These are phyloP conservation scores for Cheilosia impressa DNA, from an alignment of 2,888 invertebrate genomes.

Conservation along the genomic window DNA sequence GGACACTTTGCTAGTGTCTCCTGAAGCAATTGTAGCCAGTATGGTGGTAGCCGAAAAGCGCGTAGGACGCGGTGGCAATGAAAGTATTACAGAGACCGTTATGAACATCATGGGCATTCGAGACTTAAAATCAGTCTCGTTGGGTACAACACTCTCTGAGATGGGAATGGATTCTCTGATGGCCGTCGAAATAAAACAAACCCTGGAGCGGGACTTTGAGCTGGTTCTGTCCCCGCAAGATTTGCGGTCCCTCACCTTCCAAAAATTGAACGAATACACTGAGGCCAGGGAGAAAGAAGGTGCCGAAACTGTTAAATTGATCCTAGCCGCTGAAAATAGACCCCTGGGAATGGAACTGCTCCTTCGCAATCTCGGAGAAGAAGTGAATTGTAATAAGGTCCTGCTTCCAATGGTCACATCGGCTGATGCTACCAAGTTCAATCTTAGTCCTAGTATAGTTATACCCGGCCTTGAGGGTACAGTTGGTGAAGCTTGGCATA, in stretches of 20 bases:
- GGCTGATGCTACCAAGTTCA: conserved; percentile 76
- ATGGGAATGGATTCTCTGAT: conserved; percentile 98
- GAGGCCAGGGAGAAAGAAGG: conserved; percentile 79
- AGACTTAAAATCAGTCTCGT: conserved; percentile 88
- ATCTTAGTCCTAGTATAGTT: conserved; percentile 82
- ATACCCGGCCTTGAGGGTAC: conserved; percentile 89
- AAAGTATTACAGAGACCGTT: conserved; percentile 89
- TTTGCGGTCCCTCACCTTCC: conserved; percentile 91
- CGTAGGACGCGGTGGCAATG: conserved; percentile 86
- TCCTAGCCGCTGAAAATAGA: conserved; percentile 79
- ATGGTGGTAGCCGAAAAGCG: conserved; percentile 95
- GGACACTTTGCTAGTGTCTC: conserved; percentile 89
- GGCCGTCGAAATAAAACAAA: conserved; percentile 98
- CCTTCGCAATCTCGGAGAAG: conserved; percentile 87
- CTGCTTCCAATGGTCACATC: conserved; percentile 85
- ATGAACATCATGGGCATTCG: conserved; percentile 88
- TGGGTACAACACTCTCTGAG: conserved; percentile 91
- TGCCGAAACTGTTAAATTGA: conserved; percentile 80
- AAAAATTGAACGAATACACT: conserved; percentile 81
- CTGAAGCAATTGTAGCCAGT: conserved; percentile 89
- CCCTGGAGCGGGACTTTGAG: conserved; percentile 94
- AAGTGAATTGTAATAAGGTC: conserved; percentile 85
- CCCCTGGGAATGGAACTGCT: conserved; percentile 85
- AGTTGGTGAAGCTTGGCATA: conserved; percentile 83
- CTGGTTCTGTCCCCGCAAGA: conserved; percentile 93